These are phyloP conservation scores for Tiliacea citrago DNA, from an alignment of 2,888 invertebrate species.

Conservation along the genomic window DNA sequence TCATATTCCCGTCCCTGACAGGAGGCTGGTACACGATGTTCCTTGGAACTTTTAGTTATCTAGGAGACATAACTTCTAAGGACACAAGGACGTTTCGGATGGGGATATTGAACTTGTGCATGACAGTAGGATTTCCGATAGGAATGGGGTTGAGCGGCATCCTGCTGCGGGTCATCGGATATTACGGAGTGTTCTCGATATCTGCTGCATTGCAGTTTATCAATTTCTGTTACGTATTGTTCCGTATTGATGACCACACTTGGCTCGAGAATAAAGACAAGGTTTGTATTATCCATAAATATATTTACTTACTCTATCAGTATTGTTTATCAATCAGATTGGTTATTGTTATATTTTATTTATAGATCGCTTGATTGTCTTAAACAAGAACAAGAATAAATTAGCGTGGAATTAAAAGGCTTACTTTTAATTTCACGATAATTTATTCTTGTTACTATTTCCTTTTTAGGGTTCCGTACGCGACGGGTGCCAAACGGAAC, in stretches of 20 bases:
- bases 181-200: constrained; percentile 89
- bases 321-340: constrained; percentile 10
- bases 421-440: not conserved
- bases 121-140: constrained; percentile 88
- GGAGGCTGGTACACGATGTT: constrained; percentile 91
- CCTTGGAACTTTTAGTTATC: constrained; percentile 91
- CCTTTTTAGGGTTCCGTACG: no score
- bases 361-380: not conserved
- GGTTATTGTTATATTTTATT: not conserved
- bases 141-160: constrained; percentile 87
- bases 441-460: not conserved
- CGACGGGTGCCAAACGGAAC: no score
- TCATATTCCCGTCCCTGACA: constrained; percentile 88
- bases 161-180: constrained; percentile 83
- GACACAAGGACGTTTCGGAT: constrained; percentile 91
- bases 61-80: constrained; percentile 90
- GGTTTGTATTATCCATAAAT: constrained; percentile 70
- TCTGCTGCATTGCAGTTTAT: constrained; percentile 82
- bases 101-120: constrained; percentile 88
- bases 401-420: no score
- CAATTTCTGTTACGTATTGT: constrained; percentile 86
- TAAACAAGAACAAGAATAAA: not conserved
- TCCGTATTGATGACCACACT: constrained; percentile 84
- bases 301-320: constrained; percentile 21
- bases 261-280: constrained; percentile 84